Conservation (phyloP, 2,888 invertebrate genomes). For the Meteorus cinctellus region DNA sequence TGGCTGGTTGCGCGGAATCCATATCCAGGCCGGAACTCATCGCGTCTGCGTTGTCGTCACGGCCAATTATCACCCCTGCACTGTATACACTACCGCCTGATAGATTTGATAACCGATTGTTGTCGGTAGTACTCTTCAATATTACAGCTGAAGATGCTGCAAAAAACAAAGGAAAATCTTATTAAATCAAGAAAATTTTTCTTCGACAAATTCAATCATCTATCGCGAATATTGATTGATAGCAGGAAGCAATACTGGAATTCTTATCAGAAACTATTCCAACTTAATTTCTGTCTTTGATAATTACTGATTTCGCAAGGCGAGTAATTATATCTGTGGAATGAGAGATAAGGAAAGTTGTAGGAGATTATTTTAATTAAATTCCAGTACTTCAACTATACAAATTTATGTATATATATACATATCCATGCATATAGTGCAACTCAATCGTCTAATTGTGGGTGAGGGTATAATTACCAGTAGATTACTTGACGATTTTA, state of each 20-base stretch:
- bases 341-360: conserved; percentile 6
- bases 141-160: conserved; percentile 68
- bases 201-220: not conserved
- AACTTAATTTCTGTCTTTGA: not conserved
- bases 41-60: conserved; percentile 67
- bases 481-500: not conserved
- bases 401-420: too few relatives aligned
- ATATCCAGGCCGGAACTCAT: conserved; percentile 55
- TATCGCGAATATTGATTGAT: not conserved
- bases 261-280: not conserved
- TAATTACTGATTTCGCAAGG: not conserved
- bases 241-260: not conserved
- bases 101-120: conserved; percentile 63
- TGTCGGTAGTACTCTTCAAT: conserved; percentile 63
- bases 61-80: conserved; percentile 64
- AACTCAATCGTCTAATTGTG: not conserved
- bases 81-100: conserved; percentile 61
- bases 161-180: conserved; percentile 32
- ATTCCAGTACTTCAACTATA: not conserved
- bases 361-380: not conserved
- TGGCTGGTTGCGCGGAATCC: conserved; percentile 63
- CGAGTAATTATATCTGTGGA: not conserved
- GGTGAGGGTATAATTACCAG: not conserved
- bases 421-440: not conserved
- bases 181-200: not conserved